Percentiles rank a stretch among this genome's conserved stretches.
These are phyloP conservation scores for Podargus strigoides DNA, from an alignment of 2,797 vertebrate genomes.

Conservation along the genomic window DNA sequence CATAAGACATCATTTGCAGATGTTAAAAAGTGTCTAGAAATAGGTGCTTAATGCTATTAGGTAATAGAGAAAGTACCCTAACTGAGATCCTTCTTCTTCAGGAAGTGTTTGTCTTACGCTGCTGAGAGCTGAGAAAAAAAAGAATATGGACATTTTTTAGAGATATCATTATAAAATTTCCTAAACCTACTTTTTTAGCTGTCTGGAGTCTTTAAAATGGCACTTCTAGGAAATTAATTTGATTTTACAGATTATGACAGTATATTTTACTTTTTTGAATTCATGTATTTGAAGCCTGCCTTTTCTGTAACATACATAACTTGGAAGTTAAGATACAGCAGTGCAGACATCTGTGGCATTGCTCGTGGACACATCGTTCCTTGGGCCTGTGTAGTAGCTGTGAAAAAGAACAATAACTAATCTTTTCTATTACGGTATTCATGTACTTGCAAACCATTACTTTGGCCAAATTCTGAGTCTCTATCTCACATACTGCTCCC, in stretches of 20 bases:
- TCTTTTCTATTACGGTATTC: neutral
- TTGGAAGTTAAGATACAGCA: neutral
- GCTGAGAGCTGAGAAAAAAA: neutral
- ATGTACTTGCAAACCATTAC: neutral
- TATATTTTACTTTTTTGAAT: neutral
- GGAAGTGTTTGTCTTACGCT: neutral
- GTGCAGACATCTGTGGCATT: fast-evolving
- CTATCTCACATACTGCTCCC: neutral
- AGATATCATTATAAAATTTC: neutral
- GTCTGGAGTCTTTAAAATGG: neutral
- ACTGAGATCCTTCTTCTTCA: neutral
- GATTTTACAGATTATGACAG: neutral
- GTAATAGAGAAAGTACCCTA: neutral
- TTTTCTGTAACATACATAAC: fast-evolving
- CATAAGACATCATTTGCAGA: neutral
- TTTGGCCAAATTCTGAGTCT: neutral
- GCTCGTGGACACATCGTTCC: neutral
- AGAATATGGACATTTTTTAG: neutral
- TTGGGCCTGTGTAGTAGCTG: too few relatives aligned
- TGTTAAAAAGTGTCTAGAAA: neutral
- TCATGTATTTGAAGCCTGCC: neutral
- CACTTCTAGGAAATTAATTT: neutral
- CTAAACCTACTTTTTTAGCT: neutral
- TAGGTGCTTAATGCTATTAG: neutral
- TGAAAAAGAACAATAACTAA: neutral